A percentile compares a stretch with the other conserved stretches of the same genome.
Evolutionary conservation across 2,113 vertebrate species (phyloP).

Genomic region (Lathamus discolor): DNA sequence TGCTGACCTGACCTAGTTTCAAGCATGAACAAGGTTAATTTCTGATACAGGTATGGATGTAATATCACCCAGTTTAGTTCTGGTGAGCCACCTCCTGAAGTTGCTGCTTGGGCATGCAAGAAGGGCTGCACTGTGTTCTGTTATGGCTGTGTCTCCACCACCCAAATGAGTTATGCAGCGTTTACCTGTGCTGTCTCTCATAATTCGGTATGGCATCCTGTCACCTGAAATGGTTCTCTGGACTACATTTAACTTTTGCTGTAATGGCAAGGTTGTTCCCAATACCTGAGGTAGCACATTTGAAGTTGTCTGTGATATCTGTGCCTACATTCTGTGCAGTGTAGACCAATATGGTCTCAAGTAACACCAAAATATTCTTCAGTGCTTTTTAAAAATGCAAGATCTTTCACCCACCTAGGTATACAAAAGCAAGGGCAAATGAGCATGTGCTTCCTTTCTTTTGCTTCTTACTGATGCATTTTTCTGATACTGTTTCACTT

Average conservation of each 20-base stretch:
- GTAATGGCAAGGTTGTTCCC: neutral
- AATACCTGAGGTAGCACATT: neutral
- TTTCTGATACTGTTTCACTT: neutral
- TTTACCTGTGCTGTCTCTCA: neutral
- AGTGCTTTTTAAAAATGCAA: neutral
- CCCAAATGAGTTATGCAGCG: fast-evolving
- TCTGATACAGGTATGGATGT: neutral
- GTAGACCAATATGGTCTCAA: neutral
- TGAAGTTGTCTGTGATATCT: neutral
- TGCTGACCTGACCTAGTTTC: neutral
- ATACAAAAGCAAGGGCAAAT: neutral
- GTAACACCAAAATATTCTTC: neutral
- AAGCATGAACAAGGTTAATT: neutral
- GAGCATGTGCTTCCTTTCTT: neutral
- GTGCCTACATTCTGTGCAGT: fast-evolving
- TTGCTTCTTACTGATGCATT: neutral
- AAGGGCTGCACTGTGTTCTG: fast-evolving
- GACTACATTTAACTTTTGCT: neutral
- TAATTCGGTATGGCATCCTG: neutral
- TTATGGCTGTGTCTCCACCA: neutral
- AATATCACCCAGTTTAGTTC: neutral
- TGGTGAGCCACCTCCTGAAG: fast-evolving
- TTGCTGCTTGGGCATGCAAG: neutral
- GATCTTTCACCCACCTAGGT: neutral
- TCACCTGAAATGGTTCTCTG: neutral